phyloP scores from a whole-genome alignment of 2,113 vertebrate genomes.

The Scopus umbretta region DNA sequence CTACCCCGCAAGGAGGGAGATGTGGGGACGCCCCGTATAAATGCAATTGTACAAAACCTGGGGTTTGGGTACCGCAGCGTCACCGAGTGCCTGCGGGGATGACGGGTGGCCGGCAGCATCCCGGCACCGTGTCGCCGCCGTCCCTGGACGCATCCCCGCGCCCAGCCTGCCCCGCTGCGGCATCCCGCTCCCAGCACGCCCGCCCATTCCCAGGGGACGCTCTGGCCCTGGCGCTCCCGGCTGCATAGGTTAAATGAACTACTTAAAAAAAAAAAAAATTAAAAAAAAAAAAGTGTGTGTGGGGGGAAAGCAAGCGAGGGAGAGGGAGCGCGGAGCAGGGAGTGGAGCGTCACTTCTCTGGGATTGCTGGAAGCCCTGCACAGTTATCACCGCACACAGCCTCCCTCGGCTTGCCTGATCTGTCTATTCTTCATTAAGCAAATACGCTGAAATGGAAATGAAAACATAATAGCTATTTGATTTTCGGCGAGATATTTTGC shows the following conservation, averaged over 20 bases:
- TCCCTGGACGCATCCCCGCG: not conserved
- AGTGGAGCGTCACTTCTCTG: conserved; percentile 79
- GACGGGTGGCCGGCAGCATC: not conserved
- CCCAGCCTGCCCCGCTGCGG: not conserved
- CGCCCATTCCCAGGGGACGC: fast-evolving
- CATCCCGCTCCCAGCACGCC: not conserved
- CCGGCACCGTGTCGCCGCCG: fast-evolving
- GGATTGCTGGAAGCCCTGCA: conserved; percentile 90
- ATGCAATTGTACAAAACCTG: fast-evolving
- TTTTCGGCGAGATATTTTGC: conserved; percentile 99
- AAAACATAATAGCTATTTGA: conserved; percentile 99
- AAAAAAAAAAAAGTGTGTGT: not conserved
- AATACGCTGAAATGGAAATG: conserved; percentile 99
- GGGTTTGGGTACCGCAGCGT: not conserved
- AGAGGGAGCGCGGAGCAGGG: conserved; percentile 7
- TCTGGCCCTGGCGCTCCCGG: fast-evolving
- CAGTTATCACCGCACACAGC: conserved; percentile 93
- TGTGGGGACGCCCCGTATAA: fast-evolving
- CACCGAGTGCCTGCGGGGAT: fast-evolving
- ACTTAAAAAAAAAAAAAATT: not conserved
- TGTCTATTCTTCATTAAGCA: conserved; percentile 99
- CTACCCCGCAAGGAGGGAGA: not conserved
- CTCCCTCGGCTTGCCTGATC: conserved; percentile 89
- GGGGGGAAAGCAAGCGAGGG: not conserved
- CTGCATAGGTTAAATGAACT: not conserved